Evolutionary conservation across 2,888 invertebrate genomes (phyloP), one percentile per base, ranked within the genome.

Genomic region (Orthonevra nobilis): DNA sequence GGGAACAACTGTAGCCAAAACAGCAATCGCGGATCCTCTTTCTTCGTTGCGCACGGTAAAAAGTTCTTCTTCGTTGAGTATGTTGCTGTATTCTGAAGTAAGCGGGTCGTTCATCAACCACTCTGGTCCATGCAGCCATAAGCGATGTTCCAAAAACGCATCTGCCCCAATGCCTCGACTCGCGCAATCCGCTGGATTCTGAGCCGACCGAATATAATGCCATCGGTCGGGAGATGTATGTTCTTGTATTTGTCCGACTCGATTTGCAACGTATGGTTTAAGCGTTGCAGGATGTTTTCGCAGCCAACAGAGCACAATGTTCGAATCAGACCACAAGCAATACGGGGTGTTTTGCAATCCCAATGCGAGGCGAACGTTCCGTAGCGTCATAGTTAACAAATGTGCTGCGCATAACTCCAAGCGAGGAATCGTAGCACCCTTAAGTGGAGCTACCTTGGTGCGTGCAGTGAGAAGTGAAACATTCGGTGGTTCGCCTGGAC

Each of bases 241-340:
- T 9, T 61, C 30, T 2, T 48, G 61, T 0, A 68, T 40, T 6
- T 40, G 52, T 6, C 60, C 26, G 12, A 73, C 52, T 23, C 73
- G 48, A 9, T 61, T 44, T 9, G 46, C 38, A 0, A 56, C 36
- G 30, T 15, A 66, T 1, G 48, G 60, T 14, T 70, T 70, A 9
- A 70, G 32, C 0, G 23, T 19, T 0, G 34, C 12, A n/a, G 48
- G 63, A 2, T 54, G 48, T 26, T 63, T 72, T 0, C 32, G 56
- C 5, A 72, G 4, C 52, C 52, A 70, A 36, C 61, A 61, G 3
- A 70, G 23, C 2, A 54, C 44, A 1, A 44, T 44, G 19, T 9
- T 36, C 7, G 68, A 48, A 14, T 56, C 38, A 7, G 26, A 60
- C 42, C 42, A 69, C 6, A 60, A 23, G 6, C 26, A 26, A 17